A percentile compares a stretch with the other conserved stretches of the same genome.
Evolutionary conservation across 2,888 invertebrate genomes (phyloP).

Genomic region (Creontiades dilutus): DNA sequence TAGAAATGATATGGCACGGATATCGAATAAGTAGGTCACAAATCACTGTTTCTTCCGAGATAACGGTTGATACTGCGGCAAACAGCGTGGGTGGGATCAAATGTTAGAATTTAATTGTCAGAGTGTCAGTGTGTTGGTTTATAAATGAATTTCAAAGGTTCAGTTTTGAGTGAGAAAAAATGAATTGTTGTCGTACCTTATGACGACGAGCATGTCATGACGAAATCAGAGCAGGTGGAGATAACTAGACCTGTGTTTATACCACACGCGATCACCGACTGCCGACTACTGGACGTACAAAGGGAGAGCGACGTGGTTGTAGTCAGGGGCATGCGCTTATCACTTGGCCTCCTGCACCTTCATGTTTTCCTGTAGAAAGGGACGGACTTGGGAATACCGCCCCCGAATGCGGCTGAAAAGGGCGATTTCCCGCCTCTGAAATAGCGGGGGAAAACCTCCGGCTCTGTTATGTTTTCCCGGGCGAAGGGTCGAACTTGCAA

Average conservation of each 20-base stretch:
- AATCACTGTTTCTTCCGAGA: too few relatives aligned
- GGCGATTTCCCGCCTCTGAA: not conserved
- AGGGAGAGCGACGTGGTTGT: conserved; percentile 7
- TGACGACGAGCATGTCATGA: conserved; percentile 37
- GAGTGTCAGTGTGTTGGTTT: too few relatives aligned
- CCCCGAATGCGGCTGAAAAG: not conserved
- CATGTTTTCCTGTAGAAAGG: conserved; percentile 41
- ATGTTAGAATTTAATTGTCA: too few relatives aligned
- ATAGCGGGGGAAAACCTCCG: not conserved
- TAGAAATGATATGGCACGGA: too few relatives aligned
- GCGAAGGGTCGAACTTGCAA: conserved; percentile 26
- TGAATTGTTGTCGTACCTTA: not conserved
- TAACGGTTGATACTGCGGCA: too few relatives aligned
- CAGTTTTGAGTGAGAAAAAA: not conserved
- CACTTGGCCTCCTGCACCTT: conserved; percentile 45
- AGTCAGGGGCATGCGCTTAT: conserved; percentile 49
- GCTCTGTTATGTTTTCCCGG: conserved; percentile 38
- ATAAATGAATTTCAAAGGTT: too few relatives aligned
- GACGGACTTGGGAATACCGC: conserved; percentile 36
- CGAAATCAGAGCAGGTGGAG: conserved; percentile 27
- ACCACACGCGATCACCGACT: conserved; percentile 58
- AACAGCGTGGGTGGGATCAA: too few relatives aligned
- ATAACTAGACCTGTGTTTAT: not conserved
- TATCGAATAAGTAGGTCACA: too few relatives aligned
- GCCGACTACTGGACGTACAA: conserved; percentile 35